Evolutionary conservation across 2,888 invertebrate genomes (phyloP).

Genomic region (Sphaerophoria taeniata): DNA sequence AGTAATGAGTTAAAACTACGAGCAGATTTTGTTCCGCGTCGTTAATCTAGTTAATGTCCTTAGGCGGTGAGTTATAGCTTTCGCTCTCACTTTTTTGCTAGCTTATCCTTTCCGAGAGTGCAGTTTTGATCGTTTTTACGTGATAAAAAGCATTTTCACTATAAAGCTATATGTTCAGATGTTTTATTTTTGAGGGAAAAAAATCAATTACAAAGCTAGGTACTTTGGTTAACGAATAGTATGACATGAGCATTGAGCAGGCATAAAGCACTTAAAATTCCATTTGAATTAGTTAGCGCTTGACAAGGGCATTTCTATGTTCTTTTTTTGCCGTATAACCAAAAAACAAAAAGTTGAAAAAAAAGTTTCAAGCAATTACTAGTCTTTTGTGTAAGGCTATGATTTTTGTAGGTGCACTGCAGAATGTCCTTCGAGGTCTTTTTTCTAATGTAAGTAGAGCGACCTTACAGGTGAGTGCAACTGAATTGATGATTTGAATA

Average conservation of each 20-base stretch:
- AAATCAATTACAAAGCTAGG: slow-evolving; percentile 29
- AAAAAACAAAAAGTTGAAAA: background rate
- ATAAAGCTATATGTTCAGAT: slow-evolving; percentile 23
- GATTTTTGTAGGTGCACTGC: background rate
- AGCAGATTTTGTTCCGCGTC: slow-evolving; percentile 59
- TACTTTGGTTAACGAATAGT: slow-evolving; percentile 23
- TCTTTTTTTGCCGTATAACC: slow-evolving; percentile 11
- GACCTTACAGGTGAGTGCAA: slow-evolving; percentile 56
- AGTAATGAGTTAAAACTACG: slow-evolving; percentile 69
- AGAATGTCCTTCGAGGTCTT: slow-evolving; percentile 8
- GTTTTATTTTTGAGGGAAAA: slow-evolving; percentile 49
- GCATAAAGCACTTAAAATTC: slow-evolving; percentile 22
- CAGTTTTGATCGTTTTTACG: slow-evolving; percentile 2
- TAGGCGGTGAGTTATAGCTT: background rate
- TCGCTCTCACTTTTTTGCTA: background rate
- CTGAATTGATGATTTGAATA: slow-evolving; percentile 55
- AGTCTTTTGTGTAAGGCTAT: background rate
- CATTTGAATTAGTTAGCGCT: slow-evolving; percentile 39
- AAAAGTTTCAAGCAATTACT: slow-evolving; percentile 18
- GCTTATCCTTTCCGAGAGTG: background rate
- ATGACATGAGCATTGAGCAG: slow-evolving; percentile 24
- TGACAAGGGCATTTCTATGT: slow-evolving; percentile 50
- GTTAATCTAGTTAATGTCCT: slow-evolving; percentile 64
- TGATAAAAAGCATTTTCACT: background rate
- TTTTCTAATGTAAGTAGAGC: background rate